Percentiles rank a stretch among this genome's conserved stretches.
These are phyloP conservation scores for Schizotus pectinicornis DNA, from an alignment of 2,888 invertebrate genomes.

Conservation along the genomic window DNA sequence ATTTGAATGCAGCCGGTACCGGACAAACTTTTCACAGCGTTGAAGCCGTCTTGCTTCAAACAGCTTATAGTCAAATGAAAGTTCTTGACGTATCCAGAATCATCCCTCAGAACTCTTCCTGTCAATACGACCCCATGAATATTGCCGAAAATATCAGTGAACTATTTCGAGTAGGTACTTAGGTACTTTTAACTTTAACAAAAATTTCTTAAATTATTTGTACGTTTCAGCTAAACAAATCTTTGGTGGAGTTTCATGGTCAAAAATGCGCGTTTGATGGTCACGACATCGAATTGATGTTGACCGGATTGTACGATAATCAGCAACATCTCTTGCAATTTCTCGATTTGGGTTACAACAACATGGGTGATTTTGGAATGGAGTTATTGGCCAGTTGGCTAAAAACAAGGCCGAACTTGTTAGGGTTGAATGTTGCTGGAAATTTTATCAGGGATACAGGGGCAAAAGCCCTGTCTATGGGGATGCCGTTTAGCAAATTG, in stretches of 20 bases:
- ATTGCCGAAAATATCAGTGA: conserved; percentile 47
- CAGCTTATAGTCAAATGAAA: conserved; percentile 54
- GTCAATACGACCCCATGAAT: conserved; percentile 45
- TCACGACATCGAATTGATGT: conserved; percentile 66
- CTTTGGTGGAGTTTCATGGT: conserved; percentile 63
- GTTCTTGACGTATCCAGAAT: conserved; percentile 57
- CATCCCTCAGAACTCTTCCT: conserved; percentile 45
- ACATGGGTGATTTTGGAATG: conserved; percentile 66
- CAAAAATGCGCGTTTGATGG: conserved; percentile 67
- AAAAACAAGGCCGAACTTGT: conserved; percentile 59
- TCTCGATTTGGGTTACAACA: conserved; percentile 67
- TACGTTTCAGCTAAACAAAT: conserved; percentile 52
- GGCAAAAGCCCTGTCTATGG: conserved; percentile 61
- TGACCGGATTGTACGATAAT: conserved; percentile 62
- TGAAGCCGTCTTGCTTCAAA: conserved; percentile 61
- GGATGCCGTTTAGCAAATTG: conserved; percentile 65
- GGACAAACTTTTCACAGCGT: conserved; percentile 64
- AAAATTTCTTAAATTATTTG: not conserved
- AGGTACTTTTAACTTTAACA: conserved; percentile 26
- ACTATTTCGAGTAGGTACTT: conserved; percentile 55
- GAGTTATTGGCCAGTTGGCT: conserved; percentile 64
- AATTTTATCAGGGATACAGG: conserved; percentile 66
- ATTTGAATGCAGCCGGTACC: conserved; percentile 65
- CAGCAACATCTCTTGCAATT: conserved; percentile 54
- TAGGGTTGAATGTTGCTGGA: conserved; percentile 63